Conservation (phyloP, 2,797 vertebrate genomes). For the Hirundo rustica region DNA sequence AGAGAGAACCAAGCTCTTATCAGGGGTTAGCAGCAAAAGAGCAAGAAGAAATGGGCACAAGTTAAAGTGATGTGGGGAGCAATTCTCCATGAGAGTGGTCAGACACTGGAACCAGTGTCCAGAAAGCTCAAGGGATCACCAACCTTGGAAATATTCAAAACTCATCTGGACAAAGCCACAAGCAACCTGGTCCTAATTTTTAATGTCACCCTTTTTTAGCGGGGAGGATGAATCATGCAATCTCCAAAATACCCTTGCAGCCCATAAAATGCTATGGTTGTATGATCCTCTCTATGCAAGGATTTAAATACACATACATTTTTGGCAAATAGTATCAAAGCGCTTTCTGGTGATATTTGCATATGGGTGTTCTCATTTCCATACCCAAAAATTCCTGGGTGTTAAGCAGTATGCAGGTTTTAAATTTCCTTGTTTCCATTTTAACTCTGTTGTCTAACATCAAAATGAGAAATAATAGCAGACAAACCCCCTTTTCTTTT, state of each 20-base stretch:
- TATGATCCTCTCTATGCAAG: background rate
- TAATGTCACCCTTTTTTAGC: background rate
- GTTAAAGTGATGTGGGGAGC: background rate
- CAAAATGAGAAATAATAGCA: background rate
- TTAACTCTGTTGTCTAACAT: background rate
- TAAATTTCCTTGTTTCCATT: background rate
- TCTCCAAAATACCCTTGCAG: background rate
- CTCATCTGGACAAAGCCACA: background rate
- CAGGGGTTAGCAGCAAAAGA: background rate
- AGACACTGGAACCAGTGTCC: background rate
- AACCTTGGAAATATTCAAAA: background rate
- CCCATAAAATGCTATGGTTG: background rate
- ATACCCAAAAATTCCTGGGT: background rate
- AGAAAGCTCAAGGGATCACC: background rate
- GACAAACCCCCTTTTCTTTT: background rate
- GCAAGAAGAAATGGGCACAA: background rate
- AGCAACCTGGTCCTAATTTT: background rate
- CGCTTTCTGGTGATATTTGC: background rate
- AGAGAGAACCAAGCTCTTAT: background rate
- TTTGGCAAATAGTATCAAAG: background rate
- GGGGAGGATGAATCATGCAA: background rate
- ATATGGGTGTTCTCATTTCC: background rate
- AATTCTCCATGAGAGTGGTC: background rate
- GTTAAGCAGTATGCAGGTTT: background rate
- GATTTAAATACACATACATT: background rate